phyloP scores from a whole-genome alignment of 2,797 vertebrate genomes.

The Lerista edwardsae region DNA sequence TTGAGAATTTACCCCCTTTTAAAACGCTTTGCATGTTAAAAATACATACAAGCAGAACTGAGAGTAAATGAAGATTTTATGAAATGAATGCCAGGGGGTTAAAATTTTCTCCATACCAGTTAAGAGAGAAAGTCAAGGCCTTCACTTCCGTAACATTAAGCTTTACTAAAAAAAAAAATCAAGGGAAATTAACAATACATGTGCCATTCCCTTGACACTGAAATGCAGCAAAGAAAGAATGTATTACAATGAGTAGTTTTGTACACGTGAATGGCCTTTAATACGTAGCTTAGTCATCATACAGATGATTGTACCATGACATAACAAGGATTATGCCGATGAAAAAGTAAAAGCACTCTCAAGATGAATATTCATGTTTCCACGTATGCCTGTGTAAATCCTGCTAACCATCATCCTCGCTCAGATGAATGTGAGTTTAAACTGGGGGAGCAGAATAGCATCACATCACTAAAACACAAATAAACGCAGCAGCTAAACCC shows the following conservation, averaged over 20 bases:
- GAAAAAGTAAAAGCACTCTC: slow-evolving; percentile 17
- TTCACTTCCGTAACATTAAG: slow-evolving; percentile 9
- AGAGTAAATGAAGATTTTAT: slow-evolving; percentile 40
- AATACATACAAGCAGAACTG: slow-evolving; percentile 7
- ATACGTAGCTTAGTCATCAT: slow-evolving; percentile 1
- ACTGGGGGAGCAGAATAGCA: not conserved
- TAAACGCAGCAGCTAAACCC: not conserved
- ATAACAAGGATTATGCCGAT: slow-evolving; percentile 28
- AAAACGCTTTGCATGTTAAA: not conserved
- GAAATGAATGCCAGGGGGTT: slow-evolving; percentile 29
- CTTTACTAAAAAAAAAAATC: slow-evolving; percentile 7
- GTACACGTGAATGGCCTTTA: not conserved
- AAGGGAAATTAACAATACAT: slow-evolving; percentile 33
- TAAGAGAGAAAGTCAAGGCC: not conserved
- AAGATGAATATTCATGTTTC: slow-evolving; percentile 3
- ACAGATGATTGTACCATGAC: not conserved
- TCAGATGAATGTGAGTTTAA: not conserved
- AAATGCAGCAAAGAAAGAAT: not conserved
- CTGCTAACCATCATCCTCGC: not conserved
- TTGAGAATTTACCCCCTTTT: not conserved
- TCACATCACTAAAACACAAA: not conserved
- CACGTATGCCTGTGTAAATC: not conserved
- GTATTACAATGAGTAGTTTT: slow-evolving; percentile 2
- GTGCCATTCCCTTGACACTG: slow-evolving; percentile 19
- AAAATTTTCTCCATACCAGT: slow-evolving; percentile 33